Evolutionary conservation across 92 coral and sea anemone species (phyloP).

Genomic region (Epizoanthus ramosus): DNA sequence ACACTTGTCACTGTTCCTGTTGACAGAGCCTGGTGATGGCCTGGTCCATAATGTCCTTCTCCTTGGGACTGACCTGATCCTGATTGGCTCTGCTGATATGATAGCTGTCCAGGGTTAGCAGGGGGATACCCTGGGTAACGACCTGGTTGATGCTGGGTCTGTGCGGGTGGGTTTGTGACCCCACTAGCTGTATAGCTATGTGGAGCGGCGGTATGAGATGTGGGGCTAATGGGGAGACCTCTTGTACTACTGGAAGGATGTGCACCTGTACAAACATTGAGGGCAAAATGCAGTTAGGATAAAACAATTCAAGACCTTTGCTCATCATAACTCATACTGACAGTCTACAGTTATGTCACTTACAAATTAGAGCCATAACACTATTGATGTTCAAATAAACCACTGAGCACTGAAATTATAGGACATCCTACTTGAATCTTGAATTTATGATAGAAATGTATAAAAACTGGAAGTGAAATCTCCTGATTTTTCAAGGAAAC

Average conservation of each 20-base stretch:
- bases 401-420: too few species aligned
- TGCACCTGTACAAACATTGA: too few species aligned
- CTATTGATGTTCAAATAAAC: too few species aligned
- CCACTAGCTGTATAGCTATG: conserved; percentile 16
- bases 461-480: too few species aligned
- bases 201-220: conserved; percentile 11
- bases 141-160: conserved; percentile 57
- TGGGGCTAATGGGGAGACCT: conserved; percentile 13
- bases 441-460: too few species aligned
- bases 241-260: conserved; percentile 5
- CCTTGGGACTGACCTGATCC: not conserved
- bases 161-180: conserved; percentile 11
- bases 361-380: too few species aligned
- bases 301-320: too few species aligned
- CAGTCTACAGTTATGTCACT: too few species aligned
- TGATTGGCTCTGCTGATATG: conserved; percentile 17
- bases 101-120: not conserved
- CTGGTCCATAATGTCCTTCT: conserved; percentile 21
- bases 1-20: not conserved
- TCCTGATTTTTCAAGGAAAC: too few species aligned
- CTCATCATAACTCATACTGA: too few species aligned
- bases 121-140: conserved; percentile 57
- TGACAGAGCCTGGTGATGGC: not conserved
- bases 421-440: too few species aligned
- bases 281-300: too few species aligned